Conservation (phyloP, 2,888 invertebrate genomes). For the Netelia inedita region DNA sequence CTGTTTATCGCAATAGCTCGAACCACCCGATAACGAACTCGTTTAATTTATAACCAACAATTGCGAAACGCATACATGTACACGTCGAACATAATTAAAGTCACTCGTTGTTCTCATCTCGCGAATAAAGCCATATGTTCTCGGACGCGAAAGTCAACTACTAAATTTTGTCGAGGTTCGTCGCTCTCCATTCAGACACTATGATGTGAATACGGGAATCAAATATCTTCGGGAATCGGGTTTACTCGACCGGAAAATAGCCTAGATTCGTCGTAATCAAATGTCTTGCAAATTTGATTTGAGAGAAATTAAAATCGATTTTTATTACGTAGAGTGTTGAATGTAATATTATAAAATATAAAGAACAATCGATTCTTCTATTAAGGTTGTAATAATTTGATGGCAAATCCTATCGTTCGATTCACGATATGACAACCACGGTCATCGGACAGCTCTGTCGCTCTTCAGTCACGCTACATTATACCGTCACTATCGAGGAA, state of each 20-base stretch:
- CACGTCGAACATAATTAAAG: constrained; percentile 15
- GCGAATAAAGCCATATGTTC: neutral
- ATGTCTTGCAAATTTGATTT: no score
- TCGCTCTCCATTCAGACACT: neutral
- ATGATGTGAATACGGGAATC: neutral
- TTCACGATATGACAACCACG: constrained; percentile 26
- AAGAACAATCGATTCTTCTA: neutral
- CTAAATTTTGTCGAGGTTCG: neutral
- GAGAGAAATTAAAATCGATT: no score
- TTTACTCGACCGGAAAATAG: neutral
- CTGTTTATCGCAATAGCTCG: constrained; percentile 11
- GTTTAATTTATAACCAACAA: constrained; percentile 20
- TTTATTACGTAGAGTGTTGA: no score
- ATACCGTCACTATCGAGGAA: constrained; percentile 48
- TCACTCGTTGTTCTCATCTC: neutral
- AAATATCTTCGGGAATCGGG: neutral
- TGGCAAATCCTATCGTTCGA: constrained; percentile 20
- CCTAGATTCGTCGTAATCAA: no score
- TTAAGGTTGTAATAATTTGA: neutral
- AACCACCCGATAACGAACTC: neutral
- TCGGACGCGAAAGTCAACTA: neutral
- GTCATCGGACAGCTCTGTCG: constrained; percentile 38
- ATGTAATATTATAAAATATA: neutral
- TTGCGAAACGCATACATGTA: neutral
- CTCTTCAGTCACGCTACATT: constrained; percentile 53